Conservation (phyloP, 2,888 invertebrate species). For the Drepana falcataria region DNA sequence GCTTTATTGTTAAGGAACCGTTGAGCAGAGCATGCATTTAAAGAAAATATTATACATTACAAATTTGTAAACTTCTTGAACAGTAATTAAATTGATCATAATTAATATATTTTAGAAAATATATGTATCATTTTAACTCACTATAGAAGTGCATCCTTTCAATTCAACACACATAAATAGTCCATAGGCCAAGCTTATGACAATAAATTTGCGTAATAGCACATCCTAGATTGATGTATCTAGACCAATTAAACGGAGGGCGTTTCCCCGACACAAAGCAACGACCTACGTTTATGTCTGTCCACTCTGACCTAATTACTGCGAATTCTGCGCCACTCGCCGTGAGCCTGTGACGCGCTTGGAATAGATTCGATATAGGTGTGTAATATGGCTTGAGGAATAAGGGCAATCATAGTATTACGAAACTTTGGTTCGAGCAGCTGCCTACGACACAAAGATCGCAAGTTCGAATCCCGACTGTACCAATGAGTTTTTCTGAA, state of each 20-base stretch:
- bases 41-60: too few species aligned
- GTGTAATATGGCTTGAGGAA: not conserved
- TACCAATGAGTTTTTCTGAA: too few species aligned
- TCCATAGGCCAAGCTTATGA: not conserved
- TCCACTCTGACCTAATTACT: constrained; percentile 41
- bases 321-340: constrained; percentile 18
- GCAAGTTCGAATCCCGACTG: too few species aligned
- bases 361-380: constrained; percentile 9
- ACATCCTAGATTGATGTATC: not conserved
- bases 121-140: too few species aligned
- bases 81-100: too few species aligned
- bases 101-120: too few species aligned
- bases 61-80: too few species aligned
- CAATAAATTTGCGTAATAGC: not conserved
- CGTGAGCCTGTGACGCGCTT: constrained; percentile 25
- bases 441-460: too few species aligned
- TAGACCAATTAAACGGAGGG: not conserved
- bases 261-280: not conserved
- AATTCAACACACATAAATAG: not conserved
- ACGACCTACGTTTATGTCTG: constrained; percentile 13
- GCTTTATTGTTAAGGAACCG: too few species aligned
- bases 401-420: too few species aligned
- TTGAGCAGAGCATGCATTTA: too few species aligned
- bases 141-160: not conserved
- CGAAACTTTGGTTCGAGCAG: too few species aligned